These are phyloP conservation scores for Drosophila ustulata DNA, from an alignment of 2,888 invertebrate species.

Conservation along the genomic window DNA sequence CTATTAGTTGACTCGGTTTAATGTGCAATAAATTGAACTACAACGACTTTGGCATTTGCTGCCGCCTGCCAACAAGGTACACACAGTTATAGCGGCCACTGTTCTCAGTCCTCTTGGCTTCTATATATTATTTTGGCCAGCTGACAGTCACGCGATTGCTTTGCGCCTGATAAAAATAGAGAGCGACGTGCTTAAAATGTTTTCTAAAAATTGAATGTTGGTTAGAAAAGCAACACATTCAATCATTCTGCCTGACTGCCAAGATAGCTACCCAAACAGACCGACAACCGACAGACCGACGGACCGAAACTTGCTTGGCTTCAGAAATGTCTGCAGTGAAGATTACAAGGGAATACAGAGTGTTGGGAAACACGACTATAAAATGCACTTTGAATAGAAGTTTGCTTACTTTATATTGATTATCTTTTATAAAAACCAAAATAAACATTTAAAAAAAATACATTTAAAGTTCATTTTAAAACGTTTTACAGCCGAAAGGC, in stretches of 20 bases:
- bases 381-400: not conserved
- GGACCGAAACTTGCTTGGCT: conserved; percentile 26
- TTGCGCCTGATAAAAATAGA: conserved; percentile 66
- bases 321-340: conserved; percentile 43
- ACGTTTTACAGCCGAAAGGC: too few species aligned
- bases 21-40: conserved; percentile 73
- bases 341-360: not conserved
- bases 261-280: conserved; percentile 49
- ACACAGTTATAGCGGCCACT: conserved; percentile 10
- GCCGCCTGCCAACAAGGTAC: conserved; percentile 31
- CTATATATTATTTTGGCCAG: conserved; percentile 2
- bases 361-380: not conserved
- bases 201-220: conserved; percentile 72
- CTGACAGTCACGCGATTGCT: conserved; percentile 67
- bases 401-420: too few species aligned
- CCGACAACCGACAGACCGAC: conserved; percentile 11
- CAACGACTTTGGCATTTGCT: conserved; percentile 41
- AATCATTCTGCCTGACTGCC: conserved; percentile 64
- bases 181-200: conserved; percentile 63
- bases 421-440: too few species aligned
- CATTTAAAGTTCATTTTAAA: too few species aligned
- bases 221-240: conserved; percentile 78
- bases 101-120: not conserved
- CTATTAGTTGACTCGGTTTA: conserved; percentile 68
- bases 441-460: too few species aligned